A percentile compares a stretch with the other conserved stretches of the same genome.
These are phyloP conservation scores for Catostylus mosaicus DNA, from an alignment of 30 jellyfish, hydroid and myxozoan genomes.

Conservation along the genomic window DNA sequence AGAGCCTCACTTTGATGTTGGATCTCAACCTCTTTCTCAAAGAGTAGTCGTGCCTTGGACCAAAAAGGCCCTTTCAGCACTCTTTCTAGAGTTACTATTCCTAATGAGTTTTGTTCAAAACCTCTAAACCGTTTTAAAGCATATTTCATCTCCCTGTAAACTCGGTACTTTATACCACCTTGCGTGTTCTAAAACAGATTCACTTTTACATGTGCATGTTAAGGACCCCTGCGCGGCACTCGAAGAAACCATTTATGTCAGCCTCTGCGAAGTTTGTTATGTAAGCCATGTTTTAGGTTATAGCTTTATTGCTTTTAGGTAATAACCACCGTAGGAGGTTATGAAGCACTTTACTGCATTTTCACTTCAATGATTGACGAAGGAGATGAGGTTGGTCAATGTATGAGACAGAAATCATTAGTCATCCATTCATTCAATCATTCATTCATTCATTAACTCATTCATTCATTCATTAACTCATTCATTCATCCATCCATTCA, in stretches of 20 bases:
- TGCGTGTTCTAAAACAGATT: too few relatives aligned
- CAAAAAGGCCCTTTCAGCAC: too few relatives aligned
- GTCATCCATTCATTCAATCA: neutral
- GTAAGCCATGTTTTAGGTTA: neutral
- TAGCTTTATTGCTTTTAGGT: conserved; percentile 48
- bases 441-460: neutral
- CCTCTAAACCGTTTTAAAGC: too few relatives aligned
- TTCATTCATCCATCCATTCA: neutral
- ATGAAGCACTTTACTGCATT: conserved; percentile 87
- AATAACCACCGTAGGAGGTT: conserved; percentile 85
- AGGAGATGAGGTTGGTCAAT: conserved; percentile 92
- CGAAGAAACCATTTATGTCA: neutral
- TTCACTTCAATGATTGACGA: conserved; percentile 81
- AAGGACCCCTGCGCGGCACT: neutral
- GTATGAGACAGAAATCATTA: neutral
- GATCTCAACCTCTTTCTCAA: too few relatives aligned
- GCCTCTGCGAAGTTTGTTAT: conserved; percentile 2
- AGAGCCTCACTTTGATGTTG: too few relatives aligned
- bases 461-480: neutral
- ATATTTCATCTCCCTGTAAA: too few relatives aligned
- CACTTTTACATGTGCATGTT: too few relatives aligned
- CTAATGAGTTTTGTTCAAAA: too few relatives aligned
- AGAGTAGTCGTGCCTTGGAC: too few relatives aligned
- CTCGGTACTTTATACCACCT: too few relatives aligned
- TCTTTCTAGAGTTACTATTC: too few relatives aligned